Conservation (phyloP, 2,113 vertebrate species). For the Polypterus senegalus region DNA sequence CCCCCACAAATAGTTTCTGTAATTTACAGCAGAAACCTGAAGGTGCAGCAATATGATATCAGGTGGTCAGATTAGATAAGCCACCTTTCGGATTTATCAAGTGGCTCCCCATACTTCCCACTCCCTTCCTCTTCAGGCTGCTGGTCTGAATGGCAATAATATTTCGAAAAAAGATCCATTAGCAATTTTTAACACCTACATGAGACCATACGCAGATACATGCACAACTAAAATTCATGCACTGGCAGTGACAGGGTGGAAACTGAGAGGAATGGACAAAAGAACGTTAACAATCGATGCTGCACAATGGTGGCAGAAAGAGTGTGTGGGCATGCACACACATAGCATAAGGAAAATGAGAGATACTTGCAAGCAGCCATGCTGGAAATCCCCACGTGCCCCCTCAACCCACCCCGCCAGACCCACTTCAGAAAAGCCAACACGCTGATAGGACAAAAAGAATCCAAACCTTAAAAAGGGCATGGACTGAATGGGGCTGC, state of each 20-base stretch:
- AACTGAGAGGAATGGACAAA: constrained; percentile 27
- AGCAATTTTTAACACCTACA: constrained; percentile 4
- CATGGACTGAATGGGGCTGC: too few relatives aligned
- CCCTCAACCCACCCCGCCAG: too few relatives aligned
- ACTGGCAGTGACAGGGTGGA: constrained; percentile 1
- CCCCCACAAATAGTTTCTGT: too few relatives aligned
- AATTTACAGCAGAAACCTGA: background rate
- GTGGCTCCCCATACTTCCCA: background rate
- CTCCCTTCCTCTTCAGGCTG: constrained; percentile 16
- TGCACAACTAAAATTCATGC: constrained; percentile 1
- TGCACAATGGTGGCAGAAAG: too few relatives aligned
- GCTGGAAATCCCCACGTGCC: too few relatives aligned
- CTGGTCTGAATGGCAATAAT: constrained; percentile 30
- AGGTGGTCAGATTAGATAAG: background rate
- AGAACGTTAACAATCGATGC: too few relatives aligned
- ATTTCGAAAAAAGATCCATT: constrained; percentile 30
- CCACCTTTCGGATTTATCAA: background rate
- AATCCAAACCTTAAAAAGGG: too few relatives aligned
- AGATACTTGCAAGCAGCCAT: too few relatives aligned
- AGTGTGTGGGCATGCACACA: too few relatives aligned
- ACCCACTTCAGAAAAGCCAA: too few relatives aligned
- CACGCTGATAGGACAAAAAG: too few relatives aligned
- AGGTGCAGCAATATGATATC: background rate
- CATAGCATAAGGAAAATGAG: too few relatives aligned
- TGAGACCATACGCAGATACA: background rate